A percentile compares a stretch with the other conserved stretches of the same genome.
These are phyloP conservation scores for Sicus ferrugineus DNA, from an alignment of 2,888 invertebrate species.

Conservation along the genomic window DNA sequence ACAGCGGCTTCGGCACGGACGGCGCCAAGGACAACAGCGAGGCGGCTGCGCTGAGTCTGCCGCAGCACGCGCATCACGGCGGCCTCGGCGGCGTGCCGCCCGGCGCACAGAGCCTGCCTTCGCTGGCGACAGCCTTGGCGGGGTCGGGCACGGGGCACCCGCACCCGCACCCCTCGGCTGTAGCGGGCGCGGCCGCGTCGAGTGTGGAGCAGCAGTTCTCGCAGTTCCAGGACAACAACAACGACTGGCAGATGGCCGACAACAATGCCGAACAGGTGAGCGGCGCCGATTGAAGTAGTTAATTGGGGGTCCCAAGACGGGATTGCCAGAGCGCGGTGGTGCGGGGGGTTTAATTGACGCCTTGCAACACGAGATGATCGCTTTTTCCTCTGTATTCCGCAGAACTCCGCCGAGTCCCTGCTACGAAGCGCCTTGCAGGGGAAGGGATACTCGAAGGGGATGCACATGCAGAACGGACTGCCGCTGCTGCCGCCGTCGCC, in stretches of 20 bases:
- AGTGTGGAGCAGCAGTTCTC: conserved; percentile 67
- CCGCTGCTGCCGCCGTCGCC: conserved; percentile 56
- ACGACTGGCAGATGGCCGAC: conserved; percentile 82
- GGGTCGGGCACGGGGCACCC: conserved; percentile 45
- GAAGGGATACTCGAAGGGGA: conserved; percentile 68
- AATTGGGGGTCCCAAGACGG: not conserved
- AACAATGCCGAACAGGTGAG: conserved; percentile 70
- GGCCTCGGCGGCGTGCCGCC: conserved; percentile 33
- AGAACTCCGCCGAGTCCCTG: conserved; percentile 73
- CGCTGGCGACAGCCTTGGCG: conserved; percentile 56
- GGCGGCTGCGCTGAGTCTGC: conserved; percentile 33
- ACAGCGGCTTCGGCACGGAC: conserved; percentile 75
- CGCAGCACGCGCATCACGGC: conserved; percentile 32
- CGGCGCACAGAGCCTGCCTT: conserved; percentile 53
- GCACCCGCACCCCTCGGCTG: conserved; percentile 41
- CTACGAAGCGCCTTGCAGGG: conserved; percentile 85
- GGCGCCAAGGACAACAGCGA: conserved; percentile 64
- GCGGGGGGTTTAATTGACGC: too few relatives aligned
- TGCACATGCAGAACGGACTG: conserved; percentile 62
- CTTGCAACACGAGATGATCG: not conserved
- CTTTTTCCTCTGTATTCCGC: conserved; percentile 39
- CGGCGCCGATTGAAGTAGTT: not conserved
- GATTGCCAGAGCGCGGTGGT: not conserved
- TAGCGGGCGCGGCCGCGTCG: conserved; percentile 36
- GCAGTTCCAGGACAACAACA: conserved; percentile 74